A percentile compares a stretch with the other conserved stretches of the same genome.
Evolutionary conservation across 2,888 invertebrate species (phyloP).

Genomic region (Diogma glabrata): DNA sequence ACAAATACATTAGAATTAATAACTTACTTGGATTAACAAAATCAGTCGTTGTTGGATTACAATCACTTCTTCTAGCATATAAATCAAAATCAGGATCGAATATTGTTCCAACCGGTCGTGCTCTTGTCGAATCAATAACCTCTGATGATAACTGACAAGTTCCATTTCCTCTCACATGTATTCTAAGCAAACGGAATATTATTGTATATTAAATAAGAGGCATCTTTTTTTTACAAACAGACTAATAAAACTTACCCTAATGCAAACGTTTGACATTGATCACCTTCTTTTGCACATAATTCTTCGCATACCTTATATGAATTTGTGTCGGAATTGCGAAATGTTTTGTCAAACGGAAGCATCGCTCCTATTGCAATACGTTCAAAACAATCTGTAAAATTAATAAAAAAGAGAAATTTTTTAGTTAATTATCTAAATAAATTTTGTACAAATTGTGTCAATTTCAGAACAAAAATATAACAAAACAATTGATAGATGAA

Average conservation of each 20-base stretch:
- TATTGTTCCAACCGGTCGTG: constrained; percentile 41
- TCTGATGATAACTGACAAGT: constrained; percentile 44
- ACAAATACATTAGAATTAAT: too few species aligned
- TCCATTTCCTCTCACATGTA: constrained; percentile 48
- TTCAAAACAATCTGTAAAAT: constrained; percentile 49
- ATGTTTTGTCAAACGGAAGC: constrained; percentile 45
- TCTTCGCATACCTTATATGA: constrained; percentile 49
- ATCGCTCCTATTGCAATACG: constrained; percentile 51
- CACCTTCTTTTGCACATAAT: constrained; percentile 47
- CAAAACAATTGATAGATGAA: too few species aligned
- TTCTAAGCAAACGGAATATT: constrained; percentile 33
- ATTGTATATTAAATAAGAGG: background rate
- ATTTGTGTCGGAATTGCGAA: constrained; percentile 47
- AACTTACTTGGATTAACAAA: too few species aligned
- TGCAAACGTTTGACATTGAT: constrained; percentile 49
- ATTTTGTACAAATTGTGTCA: too few species aligned
- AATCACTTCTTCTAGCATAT: constrained; percentile 44
- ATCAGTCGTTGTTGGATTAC: constrained; percentile 26
- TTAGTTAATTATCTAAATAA: too few species aligned
- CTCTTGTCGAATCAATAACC: constrained; percentile 37
- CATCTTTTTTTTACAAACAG: background rate
- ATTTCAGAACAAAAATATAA: too few species aligned
- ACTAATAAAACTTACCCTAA: constrained; percentile 49
- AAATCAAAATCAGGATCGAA: constrained; percentile 50
- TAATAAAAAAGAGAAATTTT: background rate